These are phyloP conservation scores for Bolinopsis microptera DNA, from an alignment of 37 sponge, comb jelly and placozoan species.

Conservation along the genomic window DNA sequence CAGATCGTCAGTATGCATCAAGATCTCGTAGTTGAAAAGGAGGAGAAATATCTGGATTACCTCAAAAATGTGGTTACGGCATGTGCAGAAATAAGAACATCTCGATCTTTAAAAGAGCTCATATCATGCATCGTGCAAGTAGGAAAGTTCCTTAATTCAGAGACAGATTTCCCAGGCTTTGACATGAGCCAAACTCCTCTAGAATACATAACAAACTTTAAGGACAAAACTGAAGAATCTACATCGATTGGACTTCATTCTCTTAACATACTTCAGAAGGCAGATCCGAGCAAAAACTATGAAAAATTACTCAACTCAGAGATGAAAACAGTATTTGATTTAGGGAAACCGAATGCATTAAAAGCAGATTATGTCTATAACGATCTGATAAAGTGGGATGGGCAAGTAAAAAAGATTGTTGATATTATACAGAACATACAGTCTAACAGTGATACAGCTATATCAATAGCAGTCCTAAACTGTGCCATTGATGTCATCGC, in stretches of 20 bases:
- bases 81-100: slow-evolving; percentile 4
- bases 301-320: not conserved
- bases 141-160: not conserved
- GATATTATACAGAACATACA: not conserved
- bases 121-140: not conserved
- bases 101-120: not conserved
- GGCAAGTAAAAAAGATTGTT: not conserved
- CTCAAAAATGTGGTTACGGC: not conserved
- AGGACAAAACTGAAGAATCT: slow-evolving; percentile 30
- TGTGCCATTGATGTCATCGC: not conserved
- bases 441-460: not conserved
- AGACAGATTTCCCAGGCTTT: not conserved
- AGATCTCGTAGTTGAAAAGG: not conserved
- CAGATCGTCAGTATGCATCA: not conserved
- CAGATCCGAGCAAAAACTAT: not conserved
- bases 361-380: not conserved
- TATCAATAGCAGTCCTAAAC: no score
- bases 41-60: not conserved
- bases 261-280: not conserved
- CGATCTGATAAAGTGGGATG: not conserved
- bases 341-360: not conserved
- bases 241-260: not conserved
- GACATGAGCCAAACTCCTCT: not conserved
- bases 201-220: not conserved
- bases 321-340: not conserved